Base-by-base conservation (phyloP, 2,113 vertebrate genomes). In the Cettia cetti region DNA sequence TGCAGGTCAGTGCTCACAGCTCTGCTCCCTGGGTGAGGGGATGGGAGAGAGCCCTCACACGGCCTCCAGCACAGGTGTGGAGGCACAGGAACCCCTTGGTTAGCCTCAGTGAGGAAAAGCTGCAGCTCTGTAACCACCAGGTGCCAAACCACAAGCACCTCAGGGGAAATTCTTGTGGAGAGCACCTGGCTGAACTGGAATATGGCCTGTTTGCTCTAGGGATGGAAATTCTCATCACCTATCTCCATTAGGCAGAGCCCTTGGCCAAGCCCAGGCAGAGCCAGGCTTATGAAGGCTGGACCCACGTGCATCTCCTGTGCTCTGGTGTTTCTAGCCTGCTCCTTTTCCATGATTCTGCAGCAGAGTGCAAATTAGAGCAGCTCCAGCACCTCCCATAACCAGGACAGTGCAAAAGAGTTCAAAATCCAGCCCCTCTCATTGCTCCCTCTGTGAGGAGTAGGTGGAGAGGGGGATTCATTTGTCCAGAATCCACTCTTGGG, bases 181-280 rank as follows among this genome's bases (percentile, higher is more conserved):
- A 94, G 82, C 87, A 95, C 85, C 90, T 96, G 93, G 40, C 85
- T 66, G 47, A 70, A 18, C 35, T 54, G 79, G 59, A 78, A 24
- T 24, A 42, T 3, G 27, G 49, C 37, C 74, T 56, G 3, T 35
- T 63, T 52, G 42, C 42, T 15, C 69, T 42, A 10, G 4, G 3
- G 28, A 40, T 90, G 71, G 54, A 52, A 81, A 78, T 92, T 42
- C 64, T 63, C 79, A 63, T 56, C 66, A 21, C 39, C 59, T 63
- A 21, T 13, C 24, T 86, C 30, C 89, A 66, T 57, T 11, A 45
- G 54, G 45, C 70, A 79, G 70, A 79, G 47, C n/a, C 27, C 49
- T 59, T 27, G 22, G 40, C 47, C 28, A 30, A 84, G 20, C 19
- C 30, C 61, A 39, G 47, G 53, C 68, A 89, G 44, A 89, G 7